Conservation (phyloP, 1,140 invertebrate species). For the Panulirus ornatus region DNA sequence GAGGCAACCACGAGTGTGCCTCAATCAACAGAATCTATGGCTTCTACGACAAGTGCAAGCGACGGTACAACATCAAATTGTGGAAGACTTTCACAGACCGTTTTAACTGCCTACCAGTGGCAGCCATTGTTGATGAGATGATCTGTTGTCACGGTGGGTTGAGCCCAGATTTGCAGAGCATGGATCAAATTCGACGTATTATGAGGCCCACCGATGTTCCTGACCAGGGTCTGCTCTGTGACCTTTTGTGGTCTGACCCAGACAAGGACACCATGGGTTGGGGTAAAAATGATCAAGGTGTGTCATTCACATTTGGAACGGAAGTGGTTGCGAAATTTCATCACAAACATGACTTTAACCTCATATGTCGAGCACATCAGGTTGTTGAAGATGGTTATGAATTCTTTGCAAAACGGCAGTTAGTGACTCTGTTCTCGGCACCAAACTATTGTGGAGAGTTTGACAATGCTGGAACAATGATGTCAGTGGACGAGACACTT, state of each 20-base stretch:
- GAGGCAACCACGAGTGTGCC: too few relatives aligned
- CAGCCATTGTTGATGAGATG: slow-evolving; percentile 94
- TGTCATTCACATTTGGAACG: slow-evolving; percentile 96
- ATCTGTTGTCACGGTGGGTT: slow-evolving; percentile 98
- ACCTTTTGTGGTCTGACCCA: slow-evolving; percentile 82
- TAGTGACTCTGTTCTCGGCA: slow-evolving; percentile 88
- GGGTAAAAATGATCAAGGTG: slow-evolving; percentile 97
- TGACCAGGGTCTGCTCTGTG: slow-evolving; percentile 81
- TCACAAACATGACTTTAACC: slow-evolving; percentile 95
- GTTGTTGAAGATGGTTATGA: slow-evolving; percentile 88
- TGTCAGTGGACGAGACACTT: slow-evolving; percentile 90
- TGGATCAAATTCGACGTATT: slow-evolving; percentile 88
- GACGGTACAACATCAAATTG: slow-evolving; percentile 86
- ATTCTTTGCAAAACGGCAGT: slow-evolving; percentile 86
- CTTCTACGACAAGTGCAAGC: slow-evolving; percentile 80
- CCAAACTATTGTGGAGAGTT: slow-evolving; percentile 95
- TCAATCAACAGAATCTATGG: too few relatives aligned
- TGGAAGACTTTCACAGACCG: too few relatives aligned
- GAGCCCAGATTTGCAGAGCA: slow-evolving; percentile 92
- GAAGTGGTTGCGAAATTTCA: slow-evolving; percentile 97
- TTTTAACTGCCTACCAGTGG: slow-evolving; percentile 86
- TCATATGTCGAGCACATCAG: slow-evolving; percentile 96
- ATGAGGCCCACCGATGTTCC: slow-evolving; percentile 85
- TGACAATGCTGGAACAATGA: slow-evolving; percentile 89
- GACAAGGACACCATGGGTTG: slow-evolving; percentile 85